phyloP scores from a whole-genome alignment of 2,888 invertebrate species.

The Nomada fucata region DNA sequence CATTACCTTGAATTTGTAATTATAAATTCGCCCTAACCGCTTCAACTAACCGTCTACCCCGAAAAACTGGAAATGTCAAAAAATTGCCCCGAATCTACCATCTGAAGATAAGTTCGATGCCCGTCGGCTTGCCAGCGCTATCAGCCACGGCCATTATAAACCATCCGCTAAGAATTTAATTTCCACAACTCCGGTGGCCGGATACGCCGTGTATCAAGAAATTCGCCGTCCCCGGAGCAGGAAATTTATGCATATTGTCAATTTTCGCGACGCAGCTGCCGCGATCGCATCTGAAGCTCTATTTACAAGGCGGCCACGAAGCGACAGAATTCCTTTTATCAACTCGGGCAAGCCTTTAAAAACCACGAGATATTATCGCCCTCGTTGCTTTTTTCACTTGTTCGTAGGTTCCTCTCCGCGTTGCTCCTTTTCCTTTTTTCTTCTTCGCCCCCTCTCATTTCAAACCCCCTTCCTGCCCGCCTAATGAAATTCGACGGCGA shows the following conservation, averaged over 20 bases:
- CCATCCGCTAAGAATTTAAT: too few relatives aligned
- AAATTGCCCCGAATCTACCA: too few relatives aligned
- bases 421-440: neutral
- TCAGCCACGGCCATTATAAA: too few relatives aligned
- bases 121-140: too few relatives aligned
- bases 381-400: slow-evolving; percentile 10
- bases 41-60: too few relatives aligned
- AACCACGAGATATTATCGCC: slow-evolving; percentile 35
- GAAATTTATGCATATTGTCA: slow-evolving; percentile 26
- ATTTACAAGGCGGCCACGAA: slow-evolving; percentile 3
- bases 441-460: neutral
- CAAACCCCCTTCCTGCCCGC: neutral
- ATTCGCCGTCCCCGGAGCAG: neutral
- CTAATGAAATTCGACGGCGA: slow-evolving; percentile 55
- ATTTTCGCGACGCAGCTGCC: slow-evolving; percentile 30
- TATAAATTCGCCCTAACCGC: too few relatives aligned
- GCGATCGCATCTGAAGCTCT: slow-evolving; percentile 11
- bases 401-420: neutral
- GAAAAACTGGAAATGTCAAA: too few relatives aligned
- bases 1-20: too few relatives aligned
- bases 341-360: neutral
- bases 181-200: too few relatives aligned
- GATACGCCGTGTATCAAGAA: neutral
- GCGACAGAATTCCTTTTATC: slow-evolving; percentile 6
- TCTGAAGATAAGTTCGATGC: too few relatives aligned